Evolutionary conservation across 1,140 invertebrate species (phyloP).

Genomic region (Drosophila ironensis): DNA sequence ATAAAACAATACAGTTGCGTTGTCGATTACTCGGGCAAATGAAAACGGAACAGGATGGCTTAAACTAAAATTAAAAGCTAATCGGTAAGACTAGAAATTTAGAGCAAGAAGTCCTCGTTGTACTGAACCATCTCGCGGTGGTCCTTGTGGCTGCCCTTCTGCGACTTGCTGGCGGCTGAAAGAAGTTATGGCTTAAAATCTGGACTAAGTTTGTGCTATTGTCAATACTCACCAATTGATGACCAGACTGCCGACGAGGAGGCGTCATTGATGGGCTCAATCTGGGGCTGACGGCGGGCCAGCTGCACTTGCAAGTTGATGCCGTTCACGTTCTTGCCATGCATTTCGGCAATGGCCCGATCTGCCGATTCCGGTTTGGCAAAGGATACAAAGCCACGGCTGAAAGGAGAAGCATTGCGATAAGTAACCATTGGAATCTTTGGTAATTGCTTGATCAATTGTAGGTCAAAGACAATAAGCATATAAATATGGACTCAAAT

Average conservation of each 20-base stretch:
- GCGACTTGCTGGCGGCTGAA: constrained; percentile 89
- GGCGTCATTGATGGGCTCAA: constrained; percentile 90
- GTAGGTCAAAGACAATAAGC: neutral
- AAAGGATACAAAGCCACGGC: constrained; percentile 95
- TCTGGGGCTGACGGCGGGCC: constrained; percentile 90
- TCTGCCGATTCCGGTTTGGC: constrained; percentile 94
- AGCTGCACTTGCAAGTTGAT: constrained; percentile 90
- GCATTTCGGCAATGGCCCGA: constrained; percentile 93
- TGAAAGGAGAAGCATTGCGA: constrained; percentile 28
- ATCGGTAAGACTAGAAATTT: constrained; percentile 1
- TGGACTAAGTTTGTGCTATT: neutral
- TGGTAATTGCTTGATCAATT: too few species aligned
- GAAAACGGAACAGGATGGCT: neutral
- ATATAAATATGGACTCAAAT: neutral
- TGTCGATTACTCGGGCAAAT: neutral
- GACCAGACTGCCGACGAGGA: constrained; percentile 91
- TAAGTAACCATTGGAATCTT: too few species aligned
- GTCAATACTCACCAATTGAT: constrained; percentile 85
- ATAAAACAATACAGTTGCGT: constrained; percentile 18
- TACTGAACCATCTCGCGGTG: constrained; percentile 87
- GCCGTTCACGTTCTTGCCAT: constrained; percentile 90
- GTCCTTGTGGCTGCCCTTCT: constrained; percentile 91
- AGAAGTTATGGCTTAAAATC: neutral
- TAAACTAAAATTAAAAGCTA: constrained; percentile 1
- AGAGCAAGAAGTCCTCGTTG: constrained; percentile 83